Base-by-base conservation (phyloP, 2,888 invertebrate species). In the Drosophila prostipennis region DNA sequence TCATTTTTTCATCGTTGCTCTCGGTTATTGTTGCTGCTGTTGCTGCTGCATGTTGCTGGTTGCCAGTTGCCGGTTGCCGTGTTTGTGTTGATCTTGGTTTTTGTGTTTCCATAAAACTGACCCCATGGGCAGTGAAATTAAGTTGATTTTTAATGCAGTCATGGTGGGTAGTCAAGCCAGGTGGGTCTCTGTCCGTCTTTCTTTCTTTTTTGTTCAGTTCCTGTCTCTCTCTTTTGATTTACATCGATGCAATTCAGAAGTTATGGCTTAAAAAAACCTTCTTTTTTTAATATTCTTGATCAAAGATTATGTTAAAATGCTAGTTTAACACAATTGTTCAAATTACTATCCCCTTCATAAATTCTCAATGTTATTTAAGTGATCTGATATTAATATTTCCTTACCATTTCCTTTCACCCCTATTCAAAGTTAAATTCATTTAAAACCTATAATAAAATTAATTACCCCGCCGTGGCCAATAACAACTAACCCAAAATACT, bases 101-200 rank as follows among this genome's bases (percentile, higher is more conserved):
- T 59, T 88, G 65, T 86, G 74, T 83, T 88, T 87, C 71, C 87
- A 83, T 83, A 83, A 86, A 80, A 80, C 74, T 87, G 88, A 85
- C 88, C 88, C 89, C 89, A 84, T 89, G 86, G 85, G 86, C 85
- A 85, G 85, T 85, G 89, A 89, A 89, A 85, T 85, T 85, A 85
- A 85, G 85, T 89, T 89, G 88, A 78, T 87, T 85, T 89, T 85
- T 79, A 85, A 85, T 85, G 88, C 89, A 87, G 71, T 82, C 82
- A 77, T 81, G 89, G 73, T 83, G 85, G 82, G 71, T 76, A 75
- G 67, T 58, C 81, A 55, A 43, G 64, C 72, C 69, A 86, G 81
- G 67, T 80, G 81, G 81, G 59, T 60, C 52, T 40, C 46, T 45
- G 40, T 16, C 32, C 16, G 32, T 37, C 37, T 36, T 8, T 16